A percentile compares a stretch with the other conserved stretches of the same genome.
Evolutionary conservation across 2,113 vertebrate species (phyloP).

Genomic region (Cochlearius cochlearius): DNA sequence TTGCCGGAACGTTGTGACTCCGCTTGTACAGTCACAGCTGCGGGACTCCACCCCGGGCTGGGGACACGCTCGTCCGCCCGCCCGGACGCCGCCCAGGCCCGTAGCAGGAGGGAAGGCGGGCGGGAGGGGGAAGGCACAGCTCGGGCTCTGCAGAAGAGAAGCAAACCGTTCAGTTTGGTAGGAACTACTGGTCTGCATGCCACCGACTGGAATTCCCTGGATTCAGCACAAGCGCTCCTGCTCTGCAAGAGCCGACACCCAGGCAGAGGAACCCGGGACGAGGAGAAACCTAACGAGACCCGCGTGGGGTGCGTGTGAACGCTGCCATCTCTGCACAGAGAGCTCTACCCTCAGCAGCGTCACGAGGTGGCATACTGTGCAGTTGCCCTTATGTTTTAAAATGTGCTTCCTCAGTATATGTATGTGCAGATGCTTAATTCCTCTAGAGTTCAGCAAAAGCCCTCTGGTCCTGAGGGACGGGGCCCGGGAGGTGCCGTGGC

Average conservation of each 20-base stretch:
- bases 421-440: background rate
- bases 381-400: background rate
- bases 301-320: fast-evolving
- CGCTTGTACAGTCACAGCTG: background rate
- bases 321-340: background rate
- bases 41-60: background rate
- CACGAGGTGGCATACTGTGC: background rate
- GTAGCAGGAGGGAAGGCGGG: background rate
- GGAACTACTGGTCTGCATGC: background rate
- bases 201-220: background rate
- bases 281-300: background rate
- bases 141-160: background rate
- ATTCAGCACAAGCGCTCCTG: background rate
- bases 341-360: fast-evolving
- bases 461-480: background rate
- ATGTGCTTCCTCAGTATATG: background rate
- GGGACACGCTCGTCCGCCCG: background rate
- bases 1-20: background rate
- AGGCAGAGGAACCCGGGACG: background rate
- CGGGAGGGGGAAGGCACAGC: background rate
- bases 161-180: background rate
- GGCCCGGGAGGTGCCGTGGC: background rate
- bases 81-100: fast-evolving
- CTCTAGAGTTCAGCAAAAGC: background rate
- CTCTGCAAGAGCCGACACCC: background rate